Evolutionary conservation across 2,797 vertebrate species (phyloP).

Genomic region (Ispidina picta): DNA sequence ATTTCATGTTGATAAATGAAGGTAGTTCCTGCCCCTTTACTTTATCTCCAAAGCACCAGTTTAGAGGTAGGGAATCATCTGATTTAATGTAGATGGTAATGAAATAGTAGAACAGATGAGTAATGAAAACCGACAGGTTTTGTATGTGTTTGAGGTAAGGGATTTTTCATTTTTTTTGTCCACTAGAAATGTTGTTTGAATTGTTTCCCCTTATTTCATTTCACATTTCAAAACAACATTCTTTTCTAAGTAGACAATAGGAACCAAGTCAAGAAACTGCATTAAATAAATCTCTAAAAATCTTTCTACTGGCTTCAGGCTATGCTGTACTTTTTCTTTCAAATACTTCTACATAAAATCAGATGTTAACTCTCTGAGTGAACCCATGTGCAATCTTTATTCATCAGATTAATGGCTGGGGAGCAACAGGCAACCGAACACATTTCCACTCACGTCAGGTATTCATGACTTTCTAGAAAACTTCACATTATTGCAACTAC

Average conservation of each 20-base stretch:
- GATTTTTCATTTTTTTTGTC: conserved; percentile 8
- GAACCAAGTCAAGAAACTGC: conserved; percentile 28
- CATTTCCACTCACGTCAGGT: conserved; percentile 29
- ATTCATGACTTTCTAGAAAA: conserved; percentile 53
- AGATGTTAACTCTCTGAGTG: conserved; percentile 71
- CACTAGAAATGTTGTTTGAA: conserved; percentile 49
- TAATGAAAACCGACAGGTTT: conserved; percentile 14
- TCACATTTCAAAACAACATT: conserved; percentile 72
- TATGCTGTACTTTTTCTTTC: conserved; percentile 55
- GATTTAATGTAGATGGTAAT: conserved; percentile 37
- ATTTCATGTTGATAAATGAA: conserved; percentile 34
- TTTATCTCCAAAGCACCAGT: conserved; percentile 14
- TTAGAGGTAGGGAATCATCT: background rate
- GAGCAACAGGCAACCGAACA: conserved; percentile 63
- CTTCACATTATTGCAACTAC: conserved; percentile 57
- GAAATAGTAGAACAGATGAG: conserved; percentile 18
- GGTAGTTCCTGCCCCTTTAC: background rate
- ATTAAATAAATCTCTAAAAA: conserved; percentile 65
- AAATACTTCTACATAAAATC: conserved; percentile 71
- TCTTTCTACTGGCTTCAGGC: conserved; percentile 56
- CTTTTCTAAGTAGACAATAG: conserved; percentile 59
- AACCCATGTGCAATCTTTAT: conserved; percentile 63
- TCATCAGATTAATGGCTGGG: conserved; percentile 59
- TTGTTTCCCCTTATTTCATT: conserved; percentile 48
- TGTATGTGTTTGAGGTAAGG: background rate